These are phyloP conservation scores for Caenorhabditis angaria DNA, from an alignment of 2,888 invertebrate species.

Conservation along the genomic window DNA sequence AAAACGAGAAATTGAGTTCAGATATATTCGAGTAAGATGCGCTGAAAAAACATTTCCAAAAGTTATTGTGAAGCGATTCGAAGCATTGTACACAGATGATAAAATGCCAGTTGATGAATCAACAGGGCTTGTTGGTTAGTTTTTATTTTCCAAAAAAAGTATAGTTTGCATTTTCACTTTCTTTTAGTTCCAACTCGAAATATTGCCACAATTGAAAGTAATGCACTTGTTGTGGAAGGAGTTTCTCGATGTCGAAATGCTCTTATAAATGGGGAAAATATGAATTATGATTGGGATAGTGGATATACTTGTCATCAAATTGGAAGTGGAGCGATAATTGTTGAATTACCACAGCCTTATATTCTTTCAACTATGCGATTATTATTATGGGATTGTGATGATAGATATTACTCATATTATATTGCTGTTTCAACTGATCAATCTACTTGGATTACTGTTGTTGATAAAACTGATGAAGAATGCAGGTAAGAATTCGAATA, in stretches of 20 bases:
- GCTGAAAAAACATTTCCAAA: constrained; percentile 91
- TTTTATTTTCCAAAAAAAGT: neutral
- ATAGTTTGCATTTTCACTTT: neutral
- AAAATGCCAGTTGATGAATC: constrained; percentile 75
- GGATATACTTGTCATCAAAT: constrained; percentile 73
- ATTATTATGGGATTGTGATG: constrained; percentile 87
- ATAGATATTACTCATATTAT: constrained; percentile 75
- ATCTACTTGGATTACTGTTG: constrained; percentile 78
- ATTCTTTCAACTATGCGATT: constrained; percentile 85
- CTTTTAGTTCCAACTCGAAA: constrained; percentile 83
- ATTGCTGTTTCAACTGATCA: constrained; percentile 75
- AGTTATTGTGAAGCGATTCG: constrained; percentile 90
- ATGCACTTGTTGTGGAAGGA: constrained; percentile 94
- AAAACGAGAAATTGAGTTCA: constrained; percentile 76
- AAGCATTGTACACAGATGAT: constrained; percentile 85
- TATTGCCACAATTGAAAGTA: constrained; percentile 88
- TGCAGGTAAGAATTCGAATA: constrained; percentile 74
- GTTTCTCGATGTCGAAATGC: constrained; percentile 92
- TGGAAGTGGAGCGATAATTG: constrained; percentile 90
- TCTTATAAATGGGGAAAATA: constrained; percentile 87
- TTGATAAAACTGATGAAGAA: constrained; percentile 85
- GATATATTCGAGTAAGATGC: constrained; percentile 78
- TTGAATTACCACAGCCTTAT: constrained; percentile 95
- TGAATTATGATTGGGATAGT: constrained; percentile 73
- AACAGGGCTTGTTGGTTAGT: constrained; percentile 79